Evolutionary conservation across 2,888 invertebrate genomes (phyloP).

Genomic region (Drosophila acutilabella): DNA sequence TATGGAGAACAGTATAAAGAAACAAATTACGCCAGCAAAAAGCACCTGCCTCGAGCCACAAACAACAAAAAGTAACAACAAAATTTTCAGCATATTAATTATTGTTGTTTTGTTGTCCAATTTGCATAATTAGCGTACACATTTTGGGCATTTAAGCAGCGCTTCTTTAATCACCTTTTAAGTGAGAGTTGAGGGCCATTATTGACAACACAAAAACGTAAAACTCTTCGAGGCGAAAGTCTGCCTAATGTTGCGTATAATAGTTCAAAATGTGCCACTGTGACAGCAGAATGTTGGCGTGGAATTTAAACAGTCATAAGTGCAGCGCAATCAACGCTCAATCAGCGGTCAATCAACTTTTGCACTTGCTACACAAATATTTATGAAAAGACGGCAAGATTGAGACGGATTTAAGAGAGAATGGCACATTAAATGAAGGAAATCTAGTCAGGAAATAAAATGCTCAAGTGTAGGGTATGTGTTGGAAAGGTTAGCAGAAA

Average conservation of each 20-base stretch:
- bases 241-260: not conserved
- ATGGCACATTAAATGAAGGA: not conserved
- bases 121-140: constrained; percentile 73
- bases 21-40: not conserved
- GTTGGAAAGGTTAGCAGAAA: no score
- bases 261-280: constrained; percentile 11
- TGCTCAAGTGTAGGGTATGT: not conserved
- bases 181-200: constrained; percentile 66
- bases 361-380: constrained; percentile 2
- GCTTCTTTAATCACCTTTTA: constrained; percentile 61
- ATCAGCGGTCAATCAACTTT: constrained; percentile 8
- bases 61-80: not conserved
- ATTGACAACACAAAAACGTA: constrained; percentile 18
- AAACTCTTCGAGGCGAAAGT: constrained; percentile 61
- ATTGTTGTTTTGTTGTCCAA: constrained; percentile 46
- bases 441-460: not conserved
- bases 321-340: constrained; percentile 8
- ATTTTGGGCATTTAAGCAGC: constrained; percentile 42
- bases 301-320: constrained; percentile 7
- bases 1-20: constrained; percentile 27
- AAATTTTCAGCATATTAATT: constrained; percentile 6
- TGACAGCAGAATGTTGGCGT: constrained; percentile 4
- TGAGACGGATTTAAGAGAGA: not conserved
- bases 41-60: constrained; percentile 33
- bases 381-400: constrained; percentile 1